Percentiles rank a stretch among this genome's conserved stretches.
These are phyloP conservation scores for Equus quagga DNA, from an alignment of 2,113 vertebrate genomes.

Conservation along the genomic window DNA sequence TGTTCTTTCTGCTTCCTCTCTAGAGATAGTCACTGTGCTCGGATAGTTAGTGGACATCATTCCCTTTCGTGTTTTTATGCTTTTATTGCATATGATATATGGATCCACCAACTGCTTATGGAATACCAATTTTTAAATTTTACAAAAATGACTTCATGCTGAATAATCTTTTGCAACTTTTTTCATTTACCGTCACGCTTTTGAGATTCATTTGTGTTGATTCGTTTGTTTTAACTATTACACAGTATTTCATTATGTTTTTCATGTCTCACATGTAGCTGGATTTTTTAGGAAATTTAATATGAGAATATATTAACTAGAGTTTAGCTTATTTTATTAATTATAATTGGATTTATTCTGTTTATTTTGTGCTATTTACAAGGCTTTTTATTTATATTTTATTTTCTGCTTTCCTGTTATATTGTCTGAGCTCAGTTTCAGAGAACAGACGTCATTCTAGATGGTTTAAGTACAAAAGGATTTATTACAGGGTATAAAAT, in stretches of 20 bases:
- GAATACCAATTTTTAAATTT: neutral
- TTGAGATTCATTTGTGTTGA: neutral
- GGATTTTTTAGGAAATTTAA: neutral
- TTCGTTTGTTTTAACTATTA: neutral
- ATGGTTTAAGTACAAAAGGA: neutral
- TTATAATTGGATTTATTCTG: constrained; percentile 10
- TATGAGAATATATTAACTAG: neutral
- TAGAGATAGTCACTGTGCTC: neutral
- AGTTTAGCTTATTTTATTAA: neutral
- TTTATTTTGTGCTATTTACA: neutral
- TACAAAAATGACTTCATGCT: neutral
- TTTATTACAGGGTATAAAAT: neutral
- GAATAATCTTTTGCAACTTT: neutral
- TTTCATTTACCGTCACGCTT: neutral
- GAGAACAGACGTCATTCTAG: neutral
- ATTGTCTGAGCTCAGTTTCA: constrained; percentile 30
- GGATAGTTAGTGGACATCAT: neutral
- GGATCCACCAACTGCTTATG: neutral
- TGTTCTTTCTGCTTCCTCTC: neutral
- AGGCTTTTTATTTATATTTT: constrained; percentile 28
- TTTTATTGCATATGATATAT: neutral
- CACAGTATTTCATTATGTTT: neutral
- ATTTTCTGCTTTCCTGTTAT: constrained; percentile 27
- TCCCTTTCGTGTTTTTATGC: neutral
- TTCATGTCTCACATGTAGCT: neutral